These are phyloP conservation scores for Morpho helenor DNA, from an alignment of 2,888 invertebrate genomes.

Conservation along the genomic window DNA sequence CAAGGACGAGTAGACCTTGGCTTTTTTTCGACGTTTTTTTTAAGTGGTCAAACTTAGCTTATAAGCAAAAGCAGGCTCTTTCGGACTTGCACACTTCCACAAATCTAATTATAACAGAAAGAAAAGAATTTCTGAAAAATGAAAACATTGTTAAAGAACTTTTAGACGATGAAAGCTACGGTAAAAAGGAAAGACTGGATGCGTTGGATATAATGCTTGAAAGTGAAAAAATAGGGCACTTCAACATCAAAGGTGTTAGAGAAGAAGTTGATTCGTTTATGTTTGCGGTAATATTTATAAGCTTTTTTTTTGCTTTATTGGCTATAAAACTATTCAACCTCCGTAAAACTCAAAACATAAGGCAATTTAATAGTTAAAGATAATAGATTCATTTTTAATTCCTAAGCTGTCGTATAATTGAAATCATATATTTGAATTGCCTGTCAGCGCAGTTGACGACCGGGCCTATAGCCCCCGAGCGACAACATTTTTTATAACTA, in stretches of 20 bases:
- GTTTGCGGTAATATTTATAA: not conserved
- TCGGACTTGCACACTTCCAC: not conserved
- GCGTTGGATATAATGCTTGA: slow-evolving; percentile 1
- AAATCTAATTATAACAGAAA: slow-evolving; percentile 1
- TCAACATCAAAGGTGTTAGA: not conserved
- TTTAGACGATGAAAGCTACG: not conserved
- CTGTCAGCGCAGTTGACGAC: no score
- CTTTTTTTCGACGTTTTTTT: slow-evolving; percentile 1
- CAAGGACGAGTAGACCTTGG: slow-evolving; percentile 1
- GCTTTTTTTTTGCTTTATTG: not conserved
- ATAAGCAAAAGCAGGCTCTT: not conserved
- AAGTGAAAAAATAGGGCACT: slow-evolving; percentile 1
- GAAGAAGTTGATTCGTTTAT: no score
- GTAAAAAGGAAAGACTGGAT: slow-evolving; percentile 4
- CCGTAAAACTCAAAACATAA: no score
- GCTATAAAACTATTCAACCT: not conserved
- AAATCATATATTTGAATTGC: no score
- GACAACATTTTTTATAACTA: no score
- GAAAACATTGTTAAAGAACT: not conserved
- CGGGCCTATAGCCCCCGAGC: no score
- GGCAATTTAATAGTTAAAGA: no score
- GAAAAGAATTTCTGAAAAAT: slow-evolving; percentile 1
- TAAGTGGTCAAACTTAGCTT: not conserved
- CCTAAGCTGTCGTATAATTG: no score
- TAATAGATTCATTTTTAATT: no score